These are phyloP conservation scores for Eupithecia dodoneata DNA, from an alignment of 2,888 invertebrate genomes.

Conservation along the genomic window DNA sequence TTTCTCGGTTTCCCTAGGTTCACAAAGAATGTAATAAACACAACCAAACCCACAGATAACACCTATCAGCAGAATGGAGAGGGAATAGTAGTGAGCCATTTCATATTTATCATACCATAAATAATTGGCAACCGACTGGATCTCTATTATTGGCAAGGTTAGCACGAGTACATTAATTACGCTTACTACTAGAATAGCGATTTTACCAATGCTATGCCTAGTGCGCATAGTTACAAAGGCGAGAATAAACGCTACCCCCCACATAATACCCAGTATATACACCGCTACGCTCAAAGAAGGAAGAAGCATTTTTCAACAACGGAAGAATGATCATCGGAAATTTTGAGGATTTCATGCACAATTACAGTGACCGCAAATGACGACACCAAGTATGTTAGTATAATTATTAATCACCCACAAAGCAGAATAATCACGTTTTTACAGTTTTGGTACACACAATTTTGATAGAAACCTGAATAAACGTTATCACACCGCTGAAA, in stretches of 20 bases:
- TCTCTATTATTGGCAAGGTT: conserved; percentile 83
- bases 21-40: conserved; percentile 64
- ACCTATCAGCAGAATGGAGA: conserved; percentile 63
- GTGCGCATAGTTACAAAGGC: conserved; percentile 87
- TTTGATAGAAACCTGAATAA: conserved; percentile 48
- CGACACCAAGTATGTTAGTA: conserved; percentile 52
- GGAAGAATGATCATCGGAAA: conserved; percentile 43
- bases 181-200: conserved; percentile 81
- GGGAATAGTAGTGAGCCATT: conserved; percentile 62
- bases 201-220: conserved; percentile 86
- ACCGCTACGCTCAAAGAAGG: conserved; percentile 85
- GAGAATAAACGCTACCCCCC: conserved; percentile 85
- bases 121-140: conserved; percentile 59
- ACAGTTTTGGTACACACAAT: conserved; percentile 34
- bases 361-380: conserved; percentile 55
- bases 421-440: conserved; percentile 53
- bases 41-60: conserved; percentile 58
- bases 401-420: conserved; percentile 47
- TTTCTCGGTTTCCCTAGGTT: conserved; percentile 68
- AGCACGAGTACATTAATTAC: conserved; percentile 84
- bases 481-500: conserved; percentile 37
- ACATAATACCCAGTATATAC: conserved; percentile 86
- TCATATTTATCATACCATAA: conserved; percentile 80
- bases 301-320: conserved; percentile 64
- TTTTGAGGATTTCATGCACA: conserved; percentile 51